Evolutionary conservation across 2,888 invertebrate genomes (phyloP), one percentile per base, ranked within the genome.

Genomic region (Meloe dianella): DNA sequence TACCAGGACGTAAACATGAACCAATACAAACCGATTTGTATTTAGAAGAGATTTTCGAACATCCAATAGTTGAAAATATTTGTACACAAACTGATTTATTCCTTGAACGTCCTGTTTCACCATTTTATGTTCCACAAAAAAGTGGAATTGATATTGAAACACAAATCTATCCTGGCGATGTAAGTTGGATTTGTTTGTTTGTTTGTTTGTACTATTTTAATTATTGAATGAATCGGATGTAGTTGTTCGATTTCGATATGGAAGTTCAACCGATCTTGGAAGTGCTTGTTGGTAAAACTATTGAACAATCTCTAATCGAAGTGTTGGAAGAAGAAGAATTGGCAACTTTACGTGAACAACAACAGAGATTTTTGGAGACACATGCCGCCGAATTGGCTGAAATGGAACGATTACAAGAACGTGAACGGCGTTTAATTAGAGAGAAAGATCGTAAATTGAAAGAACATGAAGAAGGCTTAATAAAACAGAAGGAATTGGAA

Each of bases 321-420:
- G 94, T 95, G 41, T 89, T 96, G 75, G 95, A 97, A 82, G 97
- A 97, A 82, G 96, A 97, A 84, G 97, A 97, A 84, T 85, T 96
- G 73, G 91, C 91, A 5, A 89, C 92, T 29, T 85, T 97, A 73
- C 87, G 92, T 67, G 90, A 91, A 79, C 94, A 95, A 80, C 94
- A 93, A 82, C 86, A 91, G 81, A 84, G 90, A 79, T 92, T 90
- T 79, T 82, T 87, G 71, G 89, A 91, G 81, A 85, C 92, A 71
- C 88, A 95, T 63, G 92, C 92, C 76, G 90, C 92, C 17, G 96
- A 96, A 83, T 88, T 92, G 69, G 93, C 92, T 1, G 96, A 96
- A 83, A 74, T 76, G 0, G 65, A 78, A 29, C 20, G 70, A 57
- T 20, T 96, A 60, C 92, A 93, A 78, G 93, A 93, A 77, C 90